Evolutionary conservation across 2,797 vertebrate species (phyloP).

Genomic region (Knipowitschia caucasica): DNA sequence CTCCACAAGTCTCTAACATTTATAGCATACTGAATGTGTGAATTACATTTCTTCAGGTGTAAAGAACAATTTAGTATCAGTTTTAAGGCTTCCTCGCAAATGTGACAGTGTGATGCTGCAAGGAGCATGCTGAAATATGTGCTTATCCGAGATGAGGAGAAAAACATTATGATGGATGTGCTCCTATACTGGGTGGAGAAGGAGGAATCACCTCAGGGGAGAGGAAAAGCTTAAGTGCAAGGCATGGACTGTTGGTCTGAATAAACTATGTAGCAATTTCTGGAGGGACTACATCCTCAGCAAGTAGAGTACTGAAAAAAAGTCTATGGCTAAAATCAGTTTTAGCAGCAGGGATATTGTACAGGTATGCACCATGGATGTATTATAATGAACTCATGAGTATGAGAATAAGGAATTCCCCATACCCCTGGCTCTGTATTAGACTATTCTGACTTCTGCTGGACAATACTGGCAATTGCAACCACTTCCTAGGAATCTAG

Average conservation of each 20-base stretch:
- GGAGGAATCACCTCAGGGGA: slow-evolving; percentile 40
- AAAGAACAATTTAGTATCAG: slow-evolving; percentile 16
- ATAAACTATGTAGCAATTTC: slow-evolving; percentile 48
- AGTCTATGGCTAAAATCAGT: slow-evolving; percentile 24
- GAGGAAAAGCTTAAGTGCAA: slow-evolving; percentile 25
- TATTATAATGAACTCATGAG: slow-evolving; percentile 12
- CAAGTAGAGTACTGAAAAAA: slow-evolving; percentile 29
- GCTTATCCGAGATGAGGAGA: slow-evolving; percentile 22
- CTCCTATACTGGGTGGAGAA: slow-evolving; percentile 31
- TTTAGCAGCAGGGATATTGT: slow-evolving; percentile 12
- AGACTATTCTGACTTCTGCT: slow-evolving; percentile 70
- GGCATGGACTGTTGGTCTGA: slow-evolving; percentile 38
- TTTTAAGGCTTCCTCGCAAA: slow-evolving; percentile 13
- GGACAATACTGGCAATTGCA: slow-evolving; percentile 63
- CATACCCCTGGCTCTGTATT: slow-evolving; percentile 28
- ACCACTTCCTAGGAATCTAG: too few relatives aligned
- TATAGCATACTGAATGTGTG: neutral
- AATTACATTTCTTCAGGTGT: neutral
- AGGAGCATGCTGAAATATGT: slow-evolving; percentile 26
- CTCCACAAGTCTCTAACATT: neutral
- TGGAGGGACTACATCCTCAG: slow-evolving; percentile 35
- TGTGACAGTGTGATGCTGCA: slow-evolving; percentile 13
- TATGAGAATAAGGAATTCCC: slow-evolving; percentile 1
- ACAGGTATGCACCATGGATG: neutral
- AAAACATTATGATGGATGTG: slow-evolving; percentile 58